phyloP scores from a whole-genome alignment of 2,888 invertebrate species.

The Campoletis raptor region DNA sequence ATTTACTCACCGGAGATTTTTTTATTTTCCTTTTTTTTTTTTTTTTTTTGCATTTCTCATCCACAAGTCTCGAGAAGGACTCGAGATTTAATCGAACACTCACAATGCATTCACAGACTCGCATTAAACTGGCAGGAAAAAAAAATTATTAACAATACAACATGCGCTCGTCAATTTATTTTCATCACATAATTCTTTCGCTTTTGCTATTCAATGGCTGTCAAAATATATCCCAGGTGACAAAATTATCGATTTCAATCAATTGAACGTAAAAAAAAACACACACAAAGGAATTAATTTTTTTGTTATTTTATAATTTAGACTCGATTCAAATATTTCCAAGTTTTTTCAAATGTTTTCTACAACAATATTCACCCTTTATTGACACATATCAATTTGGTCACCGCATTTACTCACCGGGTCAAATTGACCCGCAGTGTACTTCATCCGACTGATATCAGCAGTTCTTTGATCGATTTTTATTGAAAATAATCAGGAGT shows the following conservation, averaged over 20 bases:
- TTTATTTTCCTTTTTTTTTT: not conserved
- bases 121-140: constrained; percentile 32
- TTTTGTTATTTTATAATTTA: not conserved
- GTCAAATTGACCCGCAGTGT: too few species aligned
- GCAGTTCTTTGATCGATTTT: too few species aligned
- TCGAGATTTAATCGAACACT: constrained; percentile 29
- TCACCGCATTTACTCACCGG: too few species aligned
- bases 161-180: constrained; percentile 55
- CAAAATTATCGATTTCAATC: constrained; percentile 14
- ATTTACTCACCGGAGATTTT: constrained; percentile 44
- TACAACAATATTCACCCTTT: too few species aligned
- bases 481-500: too few species aligned
- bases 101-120: constrained; percentile 55
- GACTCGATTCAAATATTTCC: not conserved
- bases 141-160: constrained; percentile 41
- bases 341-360: not conserved
- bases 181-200: constrained; percentile 29
- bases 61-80: not conserved
- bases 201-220: constrained; percentile 26
- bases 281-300: not conserved
- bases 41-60: not conserved
- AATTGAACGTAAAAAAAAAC: not conserved
- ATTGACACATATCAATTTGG: too few species aligned
- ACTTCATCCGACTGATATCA: too few species aligned
- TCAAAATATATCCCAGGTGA: constrained; percentile 1